Evolutionary conservation across 2,888 invertebrate genomes (phyloP).

Genomic region (Drosophila cognata): DNA sequence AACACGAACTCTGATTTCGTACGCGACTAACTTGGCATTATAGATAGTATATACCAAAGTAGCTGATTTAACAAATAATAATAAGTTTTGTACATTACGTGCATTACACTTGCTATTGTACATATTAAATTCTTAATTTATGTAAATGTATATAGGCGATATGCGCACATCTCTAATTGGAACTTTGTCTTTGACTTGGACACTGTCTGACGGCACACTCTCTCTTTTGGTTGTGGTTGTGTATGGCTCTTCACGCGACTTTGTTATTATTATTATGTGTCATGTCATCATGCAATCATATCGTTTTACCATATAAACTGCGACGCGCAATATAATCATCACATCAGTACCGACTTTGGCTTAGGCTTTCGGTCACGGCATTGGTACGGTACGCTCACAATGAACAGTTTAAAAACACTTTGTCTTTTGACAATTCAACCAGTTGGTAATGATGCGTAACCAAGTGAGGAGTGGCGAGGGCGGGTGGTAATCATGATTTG

Average conservation of each 20-base stretch:
- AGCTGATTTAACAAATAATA: not conserved
- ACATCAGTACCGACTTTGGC: constrained; percentile 36
- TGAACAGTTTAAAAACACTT: constrained; percentile 24
- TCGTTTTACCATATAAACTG: constrained; percentile 70
- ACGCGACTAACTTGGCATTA: not conserved
- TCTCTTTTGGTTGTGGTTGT: not conserved
- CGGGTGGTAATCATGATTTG: constrained; percentile 36
- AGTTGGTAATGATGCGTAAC: constrained; percentile 67
- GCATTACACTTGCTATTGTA: not conserved
- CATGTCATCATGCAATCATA: constrained; percentile 79
- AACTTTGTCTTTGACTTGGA: constrained; percentile 4
- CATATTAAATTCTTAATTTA: not conserved
- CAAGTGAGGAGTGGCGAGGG: constrained; percentile 10
- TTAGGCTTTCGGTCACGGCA: constrained; percentile 21
- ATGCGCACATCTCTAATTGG: constrained; percentile 15
- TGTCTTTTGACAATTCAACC: constrained; percentile 29
- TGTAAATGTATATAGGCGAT: not conserved
- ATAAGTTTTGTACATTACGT: not conserved
- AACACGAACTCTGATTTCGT: not conserved
- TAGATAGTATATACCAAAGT: not conserved
- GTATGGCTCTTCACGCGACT: constrained; percentile 26
- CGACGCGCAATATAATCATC: constrained; percentile 55
- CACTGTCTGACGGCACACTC: constrained; percentile 1
- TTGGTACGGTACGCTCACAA: constrained; percentile 2
- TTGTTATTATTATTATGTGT: constrained; percentile 47